Conservation (phyloP, 1,140 invertebrate genomes). For the Luehdorfia chinensis region DNA sequence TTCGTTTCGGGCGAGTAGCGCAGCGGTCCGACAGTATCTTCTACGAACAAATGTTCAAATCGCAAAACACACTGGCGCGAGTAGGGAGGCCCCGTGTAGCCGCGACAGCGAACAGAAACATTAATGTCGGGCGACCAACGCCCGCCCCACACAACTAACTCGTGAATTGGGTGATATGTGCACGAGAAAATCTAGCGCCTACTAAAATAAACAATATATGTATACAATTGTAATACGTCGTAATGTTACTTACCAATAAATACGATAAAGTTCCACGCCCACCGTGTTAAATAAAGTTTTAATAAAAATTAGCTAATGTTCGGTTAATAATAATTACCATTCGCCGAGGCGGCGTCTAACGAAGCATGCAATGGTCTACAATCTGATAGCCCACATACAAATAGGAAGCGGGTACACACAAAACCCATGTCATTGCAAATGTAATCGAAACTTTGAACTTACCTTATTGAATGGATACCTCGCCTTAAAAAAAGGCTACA, state of each 20-base stretch:
- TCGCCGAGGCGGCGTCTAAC: no score
- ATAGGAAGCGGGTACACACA: conserved; percentile 46
- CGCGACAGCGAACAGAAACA: no score
- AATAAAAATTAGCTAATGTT: conserved; percentile 5
- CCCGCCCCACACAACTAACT: not conserved
- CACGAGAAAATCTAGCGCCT: conserved; percentile 5
- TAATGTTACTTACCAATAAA: conserved; percentile 42
- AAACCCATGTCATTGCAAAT: no score
- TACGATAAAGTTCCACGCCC: conserved; percentile 40
- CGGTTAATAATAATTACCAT: no score
- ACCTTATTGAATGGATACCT: conserved; percentile 61
- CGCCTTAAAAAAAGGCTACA: conserved; percentile 67
- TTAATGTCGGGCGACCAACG: not conserved
- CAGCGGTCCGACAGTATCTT: no score
- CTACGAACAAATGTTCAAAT: not conserved
- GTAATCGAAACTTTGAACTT: conserved; percentile 41
- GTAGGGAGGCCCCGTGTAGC: no score
- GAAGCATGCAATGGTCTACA: no score
- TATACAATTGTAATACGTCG: conserved; percentile 16
- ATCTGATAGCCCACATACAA: no score
- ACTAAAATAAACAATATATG: conserved; percentile 24
- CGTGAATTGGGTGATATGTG: not conserved
- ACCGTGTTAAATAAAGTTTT: conserved; percentile 1
- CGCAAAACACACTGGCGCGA: not conserved
- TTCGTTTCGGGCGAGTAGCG: conserved; percentile 7